These are phyloP conservation scores for Panthera leo DNA, from an alignment of 2,113 vertebrate species.

Conservation along the genomic window DNA sequence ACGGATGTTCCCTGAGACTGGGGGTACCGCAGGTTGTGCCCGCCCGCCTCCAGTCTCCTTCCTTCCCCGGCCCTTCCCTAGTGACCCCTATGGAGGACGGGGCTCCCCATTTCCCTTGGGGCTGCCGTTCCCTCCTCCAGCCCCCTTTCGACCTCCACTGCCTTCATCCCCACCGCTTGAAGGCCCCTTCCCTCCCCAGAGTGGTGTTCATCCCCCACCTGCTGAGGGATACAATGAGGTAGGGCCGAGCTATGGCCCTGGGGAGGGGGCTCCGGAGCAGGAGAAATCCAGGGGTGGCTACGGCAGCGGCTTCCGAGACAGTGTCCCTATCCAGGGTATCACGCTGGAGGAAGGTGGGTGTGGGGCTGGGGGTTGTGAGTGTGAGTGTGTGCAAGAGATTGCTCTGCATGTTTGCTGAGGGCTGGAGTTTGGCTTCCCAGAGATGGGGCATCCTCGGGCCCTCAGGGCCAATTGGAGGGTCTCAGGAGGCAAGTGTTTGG, in stretches of 20 bases:
- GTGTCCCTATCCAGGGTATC: constrained; percentile 84
- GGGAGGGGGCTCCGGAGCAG: constrained; percentile 78
- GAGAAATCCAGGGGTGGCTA: constrained; percentile 80
- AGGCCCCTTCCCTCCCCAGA: constrained; percentile 70
- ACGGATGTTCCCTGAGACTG: constrained; percentile 71
- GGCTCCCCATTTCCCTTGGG: constrained; percentile 68
- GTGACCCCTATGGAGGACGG: constrained; percentile 67
- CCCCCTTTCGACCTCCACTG: constrained; percentile 68
- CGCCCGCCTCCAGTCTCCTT: constrained; percentile 53
- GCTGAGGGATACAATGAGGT: constrained; percentile 76
- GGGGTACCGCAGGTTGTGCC: constrained; percentile 59
- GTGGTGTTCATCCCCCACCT: constrained; percentile 53
- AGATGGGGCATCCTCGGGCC: background rate
- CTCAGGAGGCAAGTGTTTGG: background rate
- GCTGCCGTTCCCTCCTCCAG: constrained; percentile 68
- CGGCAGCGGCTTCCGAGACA: constrained; percentile 79
- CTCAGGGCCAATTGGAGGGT: background rate
- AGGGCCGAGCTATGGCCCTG: constrained; percentile 67
- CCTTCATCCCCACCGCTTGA: constrained; percentile 69
- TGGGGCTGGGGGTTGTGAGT: background rate
- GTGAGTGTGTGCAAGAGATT: constrained; percentile 43
- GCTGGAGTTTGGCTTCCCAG: constrained; percentile 1
- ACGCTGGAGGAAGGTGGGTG: constrained; percentile 86
- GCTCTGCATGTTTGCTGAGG: constrained; percentile 52
- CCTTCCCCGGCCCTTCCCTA: constrained; percentile 70